Evolutionary conservation across 37 sponge, comb jelly and placozoan species (phyloP), one percentile per base, ranked within the genome.

Genomic region (Hexactinellida sp.): DNA sequence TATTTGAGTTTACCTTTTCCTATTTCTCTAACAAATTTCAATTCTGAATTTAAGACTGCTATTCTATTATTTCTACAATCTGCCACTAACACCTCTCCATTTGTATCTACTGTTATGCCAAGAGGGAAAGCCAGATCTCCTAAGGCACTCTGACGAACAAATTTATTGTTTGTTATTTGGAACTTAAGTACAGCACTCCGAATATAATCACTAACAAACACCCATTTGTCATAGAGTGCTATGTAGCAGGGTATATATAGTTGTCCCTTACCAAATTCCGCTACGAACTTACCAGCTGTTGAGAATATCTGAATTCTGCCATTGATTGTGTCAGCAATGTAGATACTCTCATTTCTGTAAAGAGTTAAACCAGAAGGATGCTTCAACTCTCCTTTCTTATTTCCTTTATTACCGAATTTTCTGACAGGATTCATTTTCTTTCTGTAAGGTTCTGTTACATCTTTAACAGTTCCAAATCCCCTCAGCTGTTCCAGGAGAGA

Each of bases 21-120:
- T 63, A 63, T 63, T 63, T 63, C 76, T 10, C 30, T 63, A 25
- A 63, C 5, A 63, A 32, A 63, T n/a, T 63, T 1, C 34, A 63
- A 63, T 32, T 63, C 76, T 32, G 76, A 63, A 23, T 28, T 63
- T 23, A 63, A 63, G 25, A 63, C 76, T 63, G 76, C 76, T 21
- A 63, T 63, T n/a, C 76, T 63, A 63, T 63, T 63, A 63, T 63
- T 63, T 3, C 13, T 32, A 63, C 34, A 63, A 63, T 63, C 76
- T 63, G 76, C 76, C 3, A 63, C 76, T 25, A 63, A 63, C 76
- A 63, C 76, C 34, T 63, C 76, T 25, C 76, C 28, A 63, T 63
- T 63, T n/a, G 21, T n/a, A 28, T 63, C 76, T 3, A 23, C 13
- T n/a, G 76, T 63, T n/a, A 63, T 7, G 76, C 21, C 76, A 10